A percentile compares a stretch with the other conserved stretches of the same genome.
Conservation (phyloP, 2,797 vertebrate genomes). For the Trichosurus vulpecula region DNA sequence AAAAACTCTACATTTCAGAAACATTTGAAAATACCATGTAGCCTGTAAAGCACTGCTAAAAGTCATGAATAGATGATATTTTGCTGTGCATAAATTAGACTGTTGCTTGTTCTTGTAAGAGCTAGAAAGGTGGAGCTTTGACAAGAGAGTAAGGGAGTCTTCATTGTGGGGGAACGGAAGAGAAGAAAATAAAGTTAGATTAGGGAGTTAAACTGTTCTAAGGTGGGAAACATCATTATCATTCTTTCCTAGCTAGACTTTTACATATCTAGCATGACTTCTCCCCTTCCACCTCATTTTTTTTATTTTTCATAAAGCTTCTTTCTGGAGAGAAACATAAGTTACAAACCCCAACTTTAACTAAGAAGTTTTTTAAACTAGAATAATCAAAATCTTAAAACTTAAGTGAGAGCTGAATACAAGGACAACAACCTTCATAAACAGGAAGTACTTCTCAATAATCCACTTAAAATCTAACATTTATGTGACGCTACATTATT, state of each 20-base stretch:
- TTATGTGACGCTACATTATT: neutral
- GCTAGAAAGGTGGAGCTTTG: constrained; percentile 12
- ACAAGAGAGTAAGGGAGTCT: neutral
- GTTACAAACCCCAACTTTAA: neutral
- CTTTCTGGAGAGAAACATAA: neutral
- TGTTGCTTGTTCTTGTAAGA: constrained; percentile 10
- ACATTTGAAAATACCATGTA: constrained; percentile 10
- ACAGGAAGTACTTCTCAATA: constrained; percentile 21
- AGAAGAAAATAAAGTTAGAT: neutral
- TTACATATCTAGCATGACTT: constrained; percentile 60
- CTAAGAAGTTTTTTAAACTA: neutral
- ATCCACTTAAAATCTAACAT: constrained; percentile 18
- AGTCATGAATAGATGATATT: neutral
- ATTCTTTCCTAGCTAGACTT: constrained; percentile 72
- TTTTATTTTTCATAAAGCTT: constrained; percentile 58
- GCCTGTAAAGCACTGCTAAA: neutral
- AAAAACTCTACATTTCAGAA: constrained; percentile 26
- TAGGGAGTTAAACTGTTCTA: neutral
- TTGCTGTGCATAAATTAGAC: constrained; percentile 26
- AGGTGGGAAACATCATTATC: neutral
- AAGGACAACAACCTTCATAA: constrained; percentile 14
- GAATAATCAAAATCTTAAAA: neutral
- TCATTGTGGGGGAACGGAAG: neutral
- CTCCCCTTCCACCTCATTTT: constrained; percentile 43
- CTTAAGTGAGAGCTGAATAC: neutral